Conservation (phyloP, 2,113 vertebrate genomes). For the Daubentonia madagascariensis region DNA sequence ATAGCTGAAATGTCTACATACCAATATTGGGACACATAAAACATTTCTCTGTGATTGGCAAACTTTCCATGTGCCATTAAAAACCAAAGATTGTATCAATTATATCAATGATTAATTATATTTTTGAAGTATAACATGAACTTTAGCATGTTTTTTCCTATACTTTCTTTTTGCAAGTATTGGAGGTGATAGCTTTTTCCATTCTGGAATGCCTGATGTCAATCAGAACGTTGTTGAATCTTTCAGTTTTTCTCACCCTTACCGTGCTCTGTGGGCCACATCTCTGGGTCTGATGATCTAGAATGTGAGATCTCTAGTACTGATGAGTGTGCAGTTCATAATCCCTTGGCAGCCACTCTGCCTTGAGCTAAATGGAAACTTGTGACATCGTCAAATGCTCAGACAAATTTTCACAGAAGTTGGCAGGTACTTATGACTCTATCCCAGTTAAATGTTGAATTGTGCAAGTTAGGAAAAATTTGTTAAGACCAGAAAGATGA, state of each 20-base stretch:
- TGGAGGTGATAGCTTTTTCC: neutral
- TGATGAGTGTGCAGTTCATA: neutral
- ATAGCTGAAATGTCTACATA: neutral
- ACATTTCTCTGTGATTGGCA: neutral
- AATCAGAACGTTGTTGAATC: neutral
- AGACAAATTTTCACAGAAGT: constrained; percentile 17
- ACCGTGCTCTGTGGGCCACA: neutral
- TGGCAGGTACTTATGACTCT: neutral
- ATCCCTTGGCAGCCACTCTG: neutral
- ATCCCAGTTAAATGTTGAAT: constrained; percentile 41
- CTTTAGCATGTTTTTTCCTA: neutral
- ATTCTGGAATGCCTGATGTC: neutral
- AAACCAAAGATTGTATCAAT: neutral
- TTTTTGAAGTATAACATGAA: neutral
- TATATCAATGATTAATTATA: neutral
- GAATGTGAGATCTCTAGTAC: neutral
- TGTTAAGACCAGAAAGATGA: constrained; percentile 54
- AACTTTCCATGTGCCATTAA: neutral
- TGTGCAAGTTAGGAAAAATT: constrained; percentile 35
- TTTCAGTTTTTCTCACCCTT: neutral
- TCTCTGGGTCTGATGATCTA: neutral
- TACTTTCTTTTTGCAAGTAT: neutral
- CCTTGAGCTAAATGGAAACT: constrained; percentile 31
- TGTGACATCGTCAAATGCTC: constrained; percentile 11
- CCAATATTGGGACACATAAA: neutral